Evolutionary conservation across 2,888 invertebrate species (phyloP), one percentile per base, ranked within the genome.

Genomic region (Desoria tigrina): DNA sequence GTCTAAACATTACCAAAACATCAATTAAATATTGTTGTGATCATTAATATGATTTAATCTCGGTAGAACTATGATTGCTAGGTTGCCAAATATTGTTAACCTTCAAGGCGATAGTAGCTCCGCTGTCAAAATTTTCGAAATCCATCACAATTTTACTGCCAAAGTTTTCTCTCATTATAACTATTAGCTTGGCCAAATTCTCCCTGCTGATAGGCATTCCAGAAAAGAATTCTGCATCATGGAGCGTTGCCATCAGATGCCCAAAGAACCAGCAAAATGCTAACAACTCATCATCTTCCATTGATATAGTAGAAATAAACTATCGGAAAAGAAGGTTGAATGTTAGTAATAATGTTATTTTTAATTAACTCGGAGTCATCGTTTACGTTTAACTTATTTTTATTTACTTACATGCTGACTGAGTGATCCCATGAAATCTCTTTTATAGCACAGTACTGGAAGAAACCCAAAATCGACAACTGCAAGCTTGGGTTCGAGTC

Each of bases 201-300:
- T 84, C 83, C 42, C 81, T 57, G 1, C 21, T 21, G 0, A 74
- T 23, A 2, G 70, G 72, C 28, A 72, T 65, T 24, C 76, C 82
- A 26, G 77, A 76, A 56, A 87, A 88, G 80, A 94, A 92, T 81
- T 94, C 94, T 0, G 88, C 87, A 78, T 94, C 94, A 77, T 94
- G 92, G 28, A 94, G 80, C 0, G 93, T 92, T 0, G 90, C 88
- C 56, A 94, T 85, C 2, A 92, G 82, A 42, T 91, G 83, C 50
- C 89, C 88, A 79, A 92, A 91, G 1, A 93, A 81, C 1, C 90
- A 87, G 78, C 92, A 92, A 81, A 94, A 94, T 1, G 91, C 88
- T 3, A 63, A 51, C 21, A 71, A 45, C n/a, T 69, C 65, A 18
- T 65, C 66, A n/a, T 63, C 58, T 11, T 27, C n/a, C 24, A 56